Evolutionary conservation across 2,797 vertebrate genomes (phyloP).

Genomic region (Lutjanus campechanus): DNA sequence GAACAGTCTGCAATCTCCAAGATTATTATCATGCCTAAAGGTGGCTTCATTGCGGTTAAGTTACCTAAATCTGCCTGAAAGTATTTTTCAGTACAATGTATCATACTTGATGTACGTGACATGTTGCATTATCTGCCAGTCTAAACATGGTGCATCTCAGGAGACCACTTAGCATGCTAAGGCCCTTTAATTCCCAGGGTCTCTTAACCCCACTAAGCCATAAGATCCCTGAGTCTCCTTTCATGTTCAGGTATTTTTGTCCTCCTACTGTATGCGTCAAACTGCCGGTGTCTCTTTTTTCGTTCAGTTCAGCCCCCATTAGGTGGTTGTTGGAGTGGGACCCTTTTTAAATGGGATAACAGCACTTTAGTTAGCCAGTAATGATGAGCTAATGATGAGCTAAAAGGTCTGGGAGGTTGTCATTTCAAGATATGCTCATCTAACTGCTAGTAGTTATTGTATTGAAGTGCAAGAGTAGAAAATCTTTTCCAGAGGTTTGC

Average conservation of each 20-base stretch:
- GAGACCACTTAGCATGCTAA: neutral
- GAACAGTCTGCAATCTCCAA: neutral
- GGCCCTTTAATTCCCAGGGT: conserved; percentile 20
- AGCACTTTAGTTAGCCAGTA: conserved; percentile 1
- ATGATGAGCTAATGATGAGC: conserved; percentile 7
- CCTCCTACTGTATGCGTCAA: neutral
- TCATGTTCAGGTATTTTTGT: conserved; percentile 27
- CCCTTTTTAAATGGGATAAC: conserved; percentile 6
- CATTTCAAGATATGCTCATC: neutral
- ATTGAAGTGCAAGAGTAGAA: neutral
- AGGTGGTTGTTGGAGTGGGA: neutral
- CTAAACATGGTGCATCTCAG: neutral
- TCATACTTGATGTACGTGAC: neutral
- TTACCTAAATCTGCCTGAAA: neutral
- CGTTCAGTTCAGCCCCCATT: neutral
- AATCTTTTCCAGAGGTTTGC: neutral
- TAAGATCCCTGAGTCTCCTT: conserved; percentile 19
- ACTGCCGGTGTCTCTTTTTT: neutral
- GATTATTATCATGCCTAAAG: neutral
- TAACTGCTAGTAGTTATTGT: neutral
- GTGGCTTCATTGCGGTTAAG: neutral
- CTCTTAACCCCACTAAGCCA: conserved; percentile 43
- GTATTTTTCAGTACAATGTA: neutral
- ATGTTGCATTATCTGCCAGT: neutral
- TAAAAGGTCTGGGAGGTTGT: neutral